phyloP scores from a whole-genome alignment of 1,140 invertebrate genomes.

The Drosophila chauvacae region DNA sequence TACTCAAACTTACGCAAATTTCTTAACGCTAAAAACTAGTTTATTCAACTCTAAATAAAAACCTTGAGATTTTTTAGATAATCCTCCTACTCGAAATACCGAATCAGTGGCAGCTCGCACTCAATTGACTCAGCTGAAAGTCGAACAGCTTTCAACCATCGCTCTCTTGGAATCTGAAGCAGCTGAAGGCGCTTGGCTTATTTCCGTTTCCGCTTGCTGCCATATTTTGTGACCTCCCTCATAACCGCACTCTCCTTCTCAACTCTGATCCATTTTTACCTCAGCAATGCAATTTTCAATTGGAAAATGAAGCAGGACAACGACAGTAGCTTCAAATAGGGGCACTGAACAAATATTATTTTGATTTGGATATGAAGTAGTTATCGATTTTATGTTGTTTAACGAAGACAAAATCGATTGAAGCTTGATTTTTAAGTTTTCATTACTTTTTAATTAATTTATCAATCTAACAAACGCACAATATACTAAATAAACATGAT shows the following conservation, averaged over 20 bases:
- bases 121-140: constrained; percentile 27
- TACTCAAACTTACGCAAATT: not conserved
- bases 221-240: constrained; percentile 46
- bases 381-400: not conserved
- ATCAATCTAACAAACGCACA: not conserved
- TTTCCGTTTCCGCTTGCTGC: constrained; percentile 66
- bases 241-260: not conserved
- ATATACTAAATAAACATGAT: not conserved
- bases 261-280: constrained; percentile 18
- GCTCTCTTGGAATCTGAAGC: constrained; percentile 34
- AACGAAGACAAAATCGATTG: not conserved
- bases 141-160: constrained; percentile 44
- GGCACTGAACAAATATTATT: not conserved
- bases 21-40: not conserved
- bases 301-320: constrained; percentile 7
- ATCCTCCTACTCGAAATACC: not conserved
- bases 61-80: too few species aligned
- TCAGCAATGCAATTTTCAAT: constrained; percentile 58
- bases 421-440: too few species aligned
- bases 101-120: not conserved
- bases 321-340: constrained; percentile 15
- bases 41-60: not conserved
- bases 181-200: constrained; percentile 69
- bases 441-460: too few species aligned
- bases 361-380: not conserved